These are phyloP conservation scores for Eupithecia exiguata DNA, from an alignment of 2,888 invertebrate species.

Conservation along the genomic window DNA sequence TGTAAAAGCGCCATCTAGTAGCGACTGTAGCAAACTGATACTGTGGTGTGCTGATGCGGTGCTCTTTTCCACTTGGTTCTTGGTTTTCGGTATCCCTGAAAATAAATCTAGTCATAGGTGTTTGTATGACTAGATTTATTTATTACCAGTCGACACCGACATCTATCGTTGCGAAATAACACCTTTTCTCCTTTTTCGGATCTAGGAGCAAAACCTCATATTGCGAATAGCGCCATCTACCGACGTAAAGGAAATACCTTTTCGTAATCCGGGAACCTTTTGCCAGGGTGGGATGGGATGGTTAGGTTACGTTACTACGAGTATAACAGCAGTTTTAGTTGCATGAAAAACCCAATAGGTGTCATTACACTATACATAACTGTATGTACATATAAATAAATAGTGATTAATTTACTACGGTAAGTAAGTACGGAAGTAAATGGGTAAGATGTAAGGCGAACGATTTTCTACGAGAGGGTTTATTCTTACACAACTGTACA, in stretches of 20 bases:
- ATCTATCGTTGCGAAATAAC: not conserved
- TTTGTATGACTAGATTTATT: too few relatives aligned
- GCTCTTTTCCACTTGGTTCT: not conserved
- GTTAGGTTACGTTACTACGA: not conserved
- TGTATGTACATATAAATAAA: too few relatives aligned
- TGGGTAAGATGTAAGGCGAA: not conserved
- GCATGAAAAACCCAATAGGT: not conserved
- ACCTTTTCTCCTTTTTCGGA: not conserved
- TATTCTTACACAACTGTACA: not conserved
- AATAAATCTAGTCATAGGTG: not conserved
- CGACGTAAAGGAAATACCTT: not conserved
- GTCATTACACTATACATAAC: too few relatives aligned
- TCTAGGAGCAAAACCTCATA: not conserved
- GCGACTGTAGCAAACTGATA: not conserved
- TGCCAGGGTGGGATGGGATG: not conserved
- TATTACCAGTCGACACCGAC: not conserved
- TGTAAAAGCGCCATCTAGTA: slow-evolving; percentile 22
- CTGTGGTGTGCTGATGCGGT: not conserved
- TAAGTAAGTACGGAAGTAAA: not conserved
- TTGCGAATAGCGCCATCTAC: not conserved
- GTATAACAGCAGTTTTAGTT: not conserved
- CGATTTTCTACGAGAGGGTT: not conserved
- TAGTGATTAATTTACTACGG: not conserved
- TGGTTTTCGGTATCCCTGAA: not conserved
- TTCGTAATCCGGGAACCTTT: not conserved